phyloP scores from a whole-genome alignment of 2,888 invertebrate genomes.

The Pasiphila rectangulata region DNA sequence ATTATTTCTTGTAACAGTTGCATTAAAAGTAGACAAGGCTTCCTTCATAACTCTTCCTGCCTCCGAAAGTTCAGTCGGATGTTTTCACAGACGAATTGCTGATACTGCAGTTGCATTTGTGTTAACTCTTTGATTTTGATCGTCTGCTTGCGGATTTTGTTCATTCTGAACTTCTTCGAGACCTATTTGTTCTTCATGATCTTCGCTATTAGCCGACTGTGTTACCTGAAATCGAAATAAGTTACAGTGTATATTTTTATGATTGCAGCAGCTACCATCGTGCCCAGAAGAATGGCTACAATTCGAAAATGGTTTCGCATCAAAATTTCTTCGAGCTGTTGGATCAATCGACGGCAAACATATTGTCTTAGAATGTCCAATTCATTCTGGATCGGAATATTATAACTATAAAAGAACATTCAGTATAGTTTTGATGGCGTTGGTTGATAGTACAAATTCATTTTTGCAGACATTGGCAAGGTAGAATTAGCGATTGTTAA shows the following conservation, averaged over 20 bases:
- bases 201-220: neutral
- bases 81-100: constrained; percentile 17
- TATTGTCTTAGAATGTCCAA: constrained; percentile 6
- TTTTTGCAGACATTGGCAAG: constrained; percentile 13
- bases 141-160: too few species aligned
- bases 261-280: constrained; percentile 16
- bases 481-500: constrained; percentile 15
- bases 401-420: constrained; percentile 12
- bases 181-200: too few species aligned
- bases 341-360: too few species aligned
- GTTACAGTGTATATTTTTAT: constrained; percentile 7
- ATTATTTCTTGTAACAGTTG: constrained; percentile 27
- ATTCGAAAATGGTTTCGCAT: constrained; percentile 15
- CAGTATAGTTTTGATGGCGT: constrained; percentile 13
- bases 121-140: too few species aligned
- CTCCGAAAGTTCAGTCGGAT: constrained; percentile 15
- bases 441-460: constrained; percentile 11
- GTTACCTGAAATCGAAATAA: constrained; percentile 3
- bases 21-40: constrained; percentile 25
- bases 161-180: too few species aligned
- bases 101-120: constrained; percentile 17
- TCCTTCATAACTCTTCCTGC: constrained; percentile 29
- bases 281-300: constrained; percentile 12
- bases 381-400: constrained; percentile 6
- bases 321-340: constrained; percentile 8